Evolutionary conservation across 2,797 vertebrate genomes (phyloP).

Genomic region (Orientallactaga sibirica): DNA sequence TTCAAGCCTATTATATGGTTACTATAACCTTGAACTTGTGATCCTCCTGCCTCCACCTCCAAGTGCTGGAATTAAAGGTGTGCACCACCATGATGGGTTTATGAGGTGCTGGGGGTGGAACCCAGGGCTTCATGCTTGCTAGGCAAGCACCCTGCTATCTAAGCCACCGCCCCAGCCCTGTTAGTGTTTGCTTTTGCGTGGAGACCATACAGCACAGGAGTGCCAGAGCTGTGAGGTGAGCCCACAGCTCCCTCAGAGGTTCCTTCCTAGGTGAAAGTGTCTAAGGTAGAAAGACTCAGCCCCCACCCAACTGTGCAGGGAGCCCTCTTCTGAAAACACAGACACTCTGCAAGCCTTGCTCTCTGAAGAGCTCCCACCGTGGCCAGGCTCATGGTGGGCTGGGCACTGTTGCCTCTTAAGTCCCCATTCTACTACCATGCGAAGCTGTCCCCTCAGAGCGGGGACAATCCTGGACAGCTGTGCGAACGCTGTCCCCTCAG

Average conservation of each 20-base stretch:
- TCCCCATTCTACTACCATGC: rapidly evolving
- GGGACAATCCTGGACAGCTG: rapidly evolving
- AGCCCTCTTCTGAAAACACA: rapidly evolving
- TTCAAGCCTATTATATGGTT: no score
- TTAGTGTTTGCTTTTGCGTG: background rate
- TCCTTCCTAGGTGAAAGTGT: rapidly evolving
- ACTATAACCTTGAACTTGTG: no score
- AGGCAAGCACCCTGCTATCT: no score
- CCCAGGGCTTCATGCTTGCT: no score
- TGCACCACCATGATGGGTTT: no score
- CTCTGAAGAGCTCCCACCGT: background rate
- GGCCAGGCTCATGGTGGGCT: background rate
- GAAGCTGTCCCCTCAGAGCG: background rate
- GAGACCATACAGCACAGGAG: background rate
- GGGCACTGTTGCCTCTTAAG: rapidly evolving
- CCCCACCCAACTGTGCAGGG: no score
- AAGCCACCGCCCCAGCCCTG: no score
- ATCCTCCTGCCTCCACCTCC: no score
- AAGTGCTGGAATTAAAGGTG: no score
- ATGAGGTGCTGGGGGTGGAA: no score
- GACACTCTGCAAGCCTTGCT: rapidly evolving
- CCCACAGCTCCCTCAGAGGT: background rate
- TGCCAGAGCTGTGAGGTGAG: background rate
- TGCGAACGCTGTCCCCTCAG: rapidly evolving
- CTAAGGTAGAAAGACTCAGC: rapidly evolving